A percentile compares a stretch with the other conserved stretches of the same genome.
Conservation (phyloP, 1,140 invertebrate genomes). For the Nixonia krombeini region DNA sequence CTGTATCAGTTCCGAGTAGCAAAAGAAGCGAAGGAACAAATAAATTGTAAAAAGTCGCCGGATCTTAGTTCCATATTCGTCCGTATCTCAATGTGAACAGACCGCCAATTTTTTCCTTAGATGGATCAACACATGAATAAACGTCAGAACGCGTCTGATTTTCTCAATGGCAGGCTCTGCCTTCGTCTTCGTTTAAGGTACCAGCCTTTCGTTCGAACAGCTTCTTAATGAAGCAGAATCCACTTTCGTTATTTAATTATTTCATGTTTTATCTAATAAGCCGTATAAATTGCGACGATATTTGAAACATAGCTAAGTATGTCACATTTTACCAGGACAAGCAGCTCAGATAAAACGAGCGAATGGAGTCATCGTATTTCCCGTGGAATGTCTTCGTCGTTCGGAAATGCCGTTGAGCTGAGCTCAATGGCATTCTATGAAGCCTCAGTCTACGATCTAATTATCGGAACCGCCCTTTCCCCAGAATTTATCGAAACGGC, state of each 20-base stretch:
- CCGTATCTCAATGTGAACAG: not conserved
- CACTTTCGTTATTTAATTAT: constrained; percentile 4
- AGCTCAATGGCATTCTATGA: not conserved
- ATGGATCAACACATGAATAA: no score
- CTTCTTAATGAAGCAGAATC: constrained; percentile 33
- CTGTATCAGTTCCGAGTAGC: no score
- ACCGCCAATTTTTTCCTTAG: no score
- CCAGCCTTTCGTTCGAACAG: constrained; percentile 42
- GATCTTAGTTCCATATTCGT: no score
- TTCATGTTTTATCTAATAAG: constrained; percentile 43
- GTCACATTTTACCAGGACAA: constrained; percentile 45
- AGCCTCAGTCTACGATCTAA: constrained; percentile 47
- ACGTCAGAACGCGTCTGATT: not conserved
- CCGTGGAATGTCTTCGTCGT: constrained; percentile 37
- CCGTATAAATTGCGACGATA: constrained; percentile 46
- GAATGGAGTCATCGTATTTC: constrained; percentile 42
- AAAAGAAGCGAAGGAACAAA: no score
- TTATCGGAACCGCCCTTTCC: constrained; percentile 70
- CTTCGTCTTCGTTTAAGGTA: constrained; percentile 39
- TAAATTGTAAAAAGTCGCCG: no score
- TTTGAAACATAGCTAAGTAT: constrained; percentile 42
- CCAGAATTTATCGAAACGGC: constrained; percentile 91
- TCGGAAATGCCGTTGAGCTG: constrained; percentile 10
- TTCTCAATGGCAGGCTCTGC: constrained; percentile 5
- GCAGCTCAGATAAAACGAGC: constrained; percentile 50